Evolutionary conservation across 2,113 vertebrate genomes (phyloP), one percentile per base, ranked within the genome.

Genomic region (Baryphthengus martii): DNA sequence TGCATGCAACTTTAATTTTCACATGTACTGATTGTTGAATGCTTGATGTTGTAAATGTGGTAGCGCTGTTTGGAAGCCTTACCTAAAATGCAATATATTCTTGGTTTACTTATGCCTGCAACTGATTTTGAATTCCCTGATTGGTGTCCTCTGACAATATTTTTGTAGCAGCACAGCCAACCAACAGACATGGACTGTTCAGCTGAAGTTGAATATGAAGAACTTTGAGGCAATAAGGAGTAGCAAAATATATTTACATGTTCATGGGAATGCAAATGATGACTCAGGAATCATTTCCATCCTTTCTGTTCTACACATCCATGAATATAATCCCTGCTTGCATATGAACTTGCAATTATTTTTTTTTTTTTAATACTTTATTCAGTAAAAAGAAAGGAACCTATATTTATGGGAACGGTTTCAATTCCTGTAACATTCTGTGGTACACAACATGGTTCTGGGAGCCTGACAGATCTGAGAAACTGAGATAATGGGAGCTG

Each of bases 261-360:
- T 72, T 67, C 68, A 72, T 77, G 59, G 28, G 5, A 85, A 84
- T 67, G 33, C 6, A 82, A n/a, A 85, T 8, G 26, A 39, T 90
- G 55, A 84, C 47, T 88, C 50, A 52, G 42, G 29, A 93, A 55
- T 62, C 18, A 37, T 70, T 45, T 90, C 59, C 15, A 21, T 73
- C 13, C 29, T 90, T 77, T 67, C 55, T 78, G 17, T 49, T 92
- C 52, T 80, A 17, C 13, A 35, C 10, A 62, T 88, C 74, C 0
- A 9, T 75, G 35, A 78, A 62, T 78, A 19, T 26, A 42, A 84
- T 66, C 83, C 78, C 52, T 74, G 10, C 55, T 92, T 90, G 39
- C 0, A 6, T 56, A 47, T 71, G 56, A 84, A 76, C 44, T 85
- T 88, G 7, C 0, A 0, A n/a, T n/a, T n/a, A n/a, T n/a, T n/a